Evolutionary conservation across 2,113 vertebrate genomes (phyloP), one percentile per base, ranked within the genome.

Genomic region (Mesembrinibis cayennensis): DNA sequence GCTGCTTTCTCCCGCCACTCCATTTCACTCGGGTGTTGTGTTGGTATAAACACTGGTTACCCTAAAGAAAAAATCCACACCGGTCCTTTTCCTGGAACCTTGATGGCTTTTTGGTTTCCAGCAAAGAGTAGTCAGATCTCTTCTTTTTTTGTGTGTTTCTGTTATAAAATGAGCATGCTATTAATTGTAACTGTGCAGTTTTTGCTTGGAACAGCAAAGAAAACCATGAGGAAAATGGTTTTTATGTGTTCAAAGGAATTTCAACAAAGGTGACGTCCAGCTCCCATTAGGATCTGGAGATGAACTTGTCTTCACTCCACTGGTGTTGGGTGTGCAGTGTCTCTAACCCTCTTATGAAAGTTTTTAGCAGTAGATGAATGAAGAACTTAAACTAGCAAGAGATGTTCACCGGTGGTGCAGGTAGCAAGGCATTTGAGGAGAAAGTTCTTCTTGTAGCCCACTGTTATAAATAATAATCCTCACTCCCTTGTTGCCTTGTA

Each of bases 91-190:
- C 45, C 76, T 58, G 45, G 83, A 87, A 67, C 20, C 55, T n/a
- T 47, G 59, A 44, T 71, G 87, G 42, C n/a, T 82, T 81, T 89
- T 70, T 87, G 52, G 22, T 82, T 87, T 89, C 50, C 61, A 89
- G 45, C 21, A 63, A 87, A 70, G 16, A 59, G 47, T 23, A 58
- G 34, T 44, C 55, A 74, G 40, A 17, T 62, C 22, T 23, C 19
- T 63, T 30, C n/a, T 30, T 18, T 29, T 61, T 26, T 13, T 42
- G 29, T 40, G 29, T 27, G 13, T 59, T 17, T 49, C 12, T 79
- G 23, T 55, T 74, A 67, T 11, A 61, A 91, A 69, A 67, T 20
- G 40, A 67, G 8, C 18, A 14, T 36, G 17, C 7, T 53, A 4
- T 80, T 91, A 81, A 45, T 82, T 82, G 44, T 78, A 67, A 55